phyloP scores from a whole-genome alignment of 2,888 invertebrate genomes.

The Metopia argyrocephala region DNA sequence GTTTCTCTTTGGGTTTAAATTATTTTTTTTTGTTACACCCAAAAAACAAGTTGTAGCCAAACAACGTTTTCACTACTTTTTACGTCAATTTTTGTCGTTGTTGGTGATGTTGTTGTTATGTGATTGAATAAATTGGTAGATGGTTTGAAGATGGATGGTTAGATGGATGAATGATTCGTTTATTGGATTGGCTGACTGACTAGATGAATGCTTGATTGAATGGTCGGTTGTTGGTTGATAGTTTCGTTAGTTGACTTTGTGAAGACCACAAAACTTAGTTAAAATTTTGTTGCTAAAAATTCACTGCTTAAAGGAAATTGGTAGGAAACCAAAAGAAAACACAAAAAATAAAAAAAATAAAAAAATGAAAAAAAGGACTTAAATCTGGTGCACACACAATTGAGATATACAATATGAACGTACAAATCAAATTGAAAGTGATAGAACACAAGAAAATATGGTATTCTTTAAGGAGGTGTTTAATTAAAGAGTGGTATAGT shows the following conservation, averaged over 20 bases:
- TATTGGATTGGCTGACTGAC: conserved; percentile 14
- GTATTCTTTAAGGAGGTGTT: conserved; percentile 5
- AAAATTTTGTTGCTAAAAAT: conserved; percentile 52
- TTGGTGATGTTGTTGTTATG: conserved; percentile 9
- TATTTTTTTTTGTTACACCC: conserved; percentile 57
- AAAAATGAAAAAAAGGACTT: conserved; percentile 7
- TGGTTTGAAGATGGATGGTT: conserved; percentile 42
- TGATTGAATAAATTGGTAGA: conserved; percentile 63
- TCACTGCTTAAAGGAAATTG: conserved; percentile 62
- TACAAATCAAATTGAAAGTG: neutral
- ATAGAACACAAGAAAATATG: neutral
- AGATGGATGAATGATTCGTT: conserved; percentile 8
- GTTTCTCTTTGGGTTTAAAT: neutral
- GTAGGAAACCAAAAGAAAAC: conserved; percentile 61
- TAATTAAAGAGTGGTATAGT: no score
- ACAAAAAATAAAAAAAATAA: neutral
- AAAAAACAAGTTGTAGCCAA: conserved; percentile 58
- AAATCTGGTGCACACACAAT: conserved; percentile 52
- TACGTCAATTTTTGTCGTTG: neutral
- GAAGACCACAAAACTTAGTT: conserved; percentile 61
- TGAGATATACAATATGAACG: no score
- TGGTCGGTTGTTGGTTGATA: conserved; percentile 7
- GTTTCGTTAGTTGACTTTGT: conserved; percentile 3
- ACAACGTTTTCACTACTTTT: conserved; percentile 34
- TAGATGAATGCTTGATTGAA: conserved; percentile 42